A percentile compares a stretch with the other conserved stretches of the same genome.
Conservation (phyloP, 2,113 vertebrate species). For the Caloenas nicobarica region DNA sequence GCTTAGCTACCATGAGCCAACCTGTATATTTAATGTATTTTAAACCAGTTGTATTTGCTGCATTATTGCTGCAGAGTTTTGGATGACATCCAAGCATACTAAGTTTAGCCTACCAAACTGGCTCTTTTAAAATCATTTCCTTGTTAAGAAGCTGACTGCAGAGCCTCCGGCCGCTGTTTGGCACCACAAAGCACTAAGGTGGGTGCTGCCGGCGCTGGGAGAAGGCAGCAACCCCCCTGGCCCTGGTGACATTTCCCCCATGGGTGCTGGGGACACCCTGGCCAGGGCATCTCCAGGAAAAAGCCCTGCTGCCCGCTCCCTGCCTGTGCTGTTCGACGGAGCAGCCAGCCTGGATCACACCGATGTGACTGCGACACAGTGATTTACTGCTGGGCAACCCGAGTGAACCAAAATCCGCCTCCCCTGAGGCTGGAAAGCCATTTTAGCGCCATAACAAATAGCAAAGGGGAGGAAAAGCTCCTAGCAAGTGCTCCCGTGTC, state of each 20-base stretch:
- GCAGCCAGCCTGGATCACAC: too few species aligned
- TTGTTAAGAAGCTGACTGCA: conserved; percentile 52
- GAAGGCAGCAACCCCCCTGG: not conserved
- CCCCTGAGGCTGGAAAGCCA: not conserved
- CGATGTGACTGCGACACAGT: too few species aligned
- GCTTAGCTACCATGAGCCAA: conserved; percentile 7
- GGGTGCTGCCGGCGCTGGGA: not conserved
- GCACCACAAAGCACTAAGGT: not conserved
- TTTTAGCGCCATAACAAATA: not conserved
- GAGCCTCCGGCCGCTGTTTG: not conserved
- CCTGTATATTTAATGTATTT: conserved; percentile 20
- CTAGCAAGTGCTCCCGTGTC: fast-evolving
- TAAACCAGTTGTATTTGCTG: conserved; percentile 35
- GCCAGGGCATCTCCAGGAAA: fast-evolving
- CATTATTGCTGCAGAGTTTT: conserved; percentile 10
- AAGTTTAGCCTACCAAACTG: conserved; percentile 59
- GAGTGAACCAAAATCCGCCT: not conserved
- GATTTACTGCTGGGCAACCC: not conserved
- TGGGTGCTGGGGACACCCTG: fast-evolving
- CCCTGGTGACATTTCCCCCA: fast-evolving
- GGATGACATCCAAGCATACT: not conserved
- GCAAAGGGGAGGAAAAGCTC: not conserved
- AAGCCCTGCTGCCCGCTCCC: fast-evolving
- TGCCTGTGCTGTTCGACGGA: not conserved
- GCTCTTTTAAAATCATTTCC: conserved; percentile 61